phyloP scores from a whole-genome alignment of 2,797 vertebrate species.

The Menidia menidia region DNA sequence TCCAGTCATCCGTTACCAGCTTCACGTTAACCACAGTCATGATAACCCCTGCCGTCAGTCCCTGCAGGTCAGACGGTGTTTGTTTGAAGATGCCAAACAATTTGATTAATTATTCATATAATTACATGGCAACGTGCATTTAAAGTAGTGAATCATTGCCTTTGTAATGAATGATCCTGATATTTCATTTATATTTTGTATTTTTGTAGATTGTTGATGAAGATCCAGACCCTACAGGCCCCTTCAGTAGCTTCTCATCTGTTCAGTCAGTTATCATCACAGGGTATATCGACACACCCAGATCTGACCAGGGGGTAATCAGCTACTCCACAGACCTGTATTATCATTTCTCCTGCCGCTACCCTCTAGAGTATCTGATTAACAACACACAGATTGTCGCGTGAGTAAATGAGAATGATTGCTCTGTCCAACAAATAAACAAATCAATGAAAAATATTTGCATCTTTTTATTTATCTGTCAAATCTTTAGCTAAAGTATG shows the following conservation, averaged over 20 bases:
- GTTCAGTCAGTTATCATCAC: conserved; percentile 83
- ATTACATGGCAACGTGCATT: neutral
- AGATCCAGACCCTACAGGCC: conserved; percentile 66
- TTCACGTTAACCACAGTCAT: conserved; percentile 80
- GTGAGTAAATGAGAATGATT: conserved; percentile 66
- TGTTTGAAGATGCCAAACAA: neutral
- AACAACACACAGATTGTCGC: conserved; percentile 83
- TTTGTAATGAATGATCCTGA: neutral
- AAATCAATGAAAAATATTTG: too few species aligned
- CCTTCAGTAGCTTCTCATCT: conserved; percentile 76
- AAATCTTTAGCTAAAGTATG: too few species aligned
- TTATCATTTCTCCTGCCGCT: conserved; percentile 86
- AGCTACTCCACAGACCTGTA: conserved; percentile 85
- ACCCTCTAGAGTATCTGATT: conserved; percentile 83
- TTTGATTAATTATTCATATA: neutral
- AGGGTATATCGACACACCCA: conserved; percentile 80
- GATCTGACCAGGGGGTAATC: conserved; percentile 70
- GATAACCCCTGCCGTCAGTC: conserved; percentile 81
- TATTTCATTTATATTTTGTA: neutral
- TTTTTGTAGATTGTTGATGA: conserved; percentile 80
- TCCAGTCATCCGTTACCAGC: conserved; percentile 78
- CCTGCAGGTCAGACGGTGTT: conserved; percentile 72
- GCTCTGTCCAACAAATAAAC: neutral
- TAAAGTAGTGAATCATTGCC: neutral
- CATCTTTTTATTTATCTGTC: neutral